Percentiles rank a stretch among this genome's conserved stretches.
Evolutionary conservation across 1,140 invertebrate species (phyloP).

Genomic region (Philotrypesis tridentata): DNA sequence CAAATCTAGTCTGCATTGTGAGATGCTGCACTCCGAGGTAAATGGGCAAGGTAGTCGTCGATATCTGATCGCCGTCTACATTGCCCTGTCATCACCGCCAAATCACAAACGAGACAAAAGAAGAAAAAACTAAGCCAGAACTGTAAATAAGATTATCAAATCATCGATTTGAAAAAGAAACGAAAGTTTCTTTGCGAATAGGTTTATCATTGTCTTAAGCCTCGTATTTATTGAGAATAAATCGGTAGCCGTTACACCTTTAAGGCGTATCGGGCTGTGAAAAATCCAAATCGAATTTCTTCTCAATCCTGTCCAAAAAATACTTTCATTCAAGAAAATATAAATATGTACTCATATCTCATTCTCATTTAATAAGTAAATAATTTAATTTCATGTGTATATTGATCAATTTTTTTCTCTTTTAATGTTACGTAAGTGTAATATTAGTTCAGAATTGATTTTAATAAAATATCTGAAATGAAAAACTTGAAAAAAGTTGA

Average conservation of each 20-base stretch:
- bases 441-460: background rate
- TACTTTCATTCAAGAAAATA: background rate
- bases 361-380: slow-evolving; percentile 5
- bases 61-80: slow-evolving; percentile 47
- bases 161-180: slow-evolving; percentile 55
- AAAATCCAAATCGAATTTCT: slow-evolving; percentile 34
- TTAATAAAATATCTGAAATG: background rate
- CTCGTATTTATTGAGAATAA: slow-evolving; percentile 72
- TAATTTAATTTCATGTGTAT: slow-evolving; percentile 2
- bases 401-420: slow-evolving; percentile 10
- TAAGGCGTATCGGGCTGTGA: slow-evolving; percentile 40
- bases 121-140: slow-evolving; percentile 50
- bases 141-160: slow-evolving; percentile 62
- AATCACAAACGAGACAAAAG: slow-evolving; percentile 56
- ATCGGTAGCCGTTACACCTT: slow-evolving; percentile 54
- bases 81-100: slow-evolving; percentile 35
- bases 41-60: background rate
- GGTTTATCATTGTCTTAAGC: slow-evolving; percentile 59
- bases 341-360: background rate
- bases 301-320: slow-evolving; percentile 30
- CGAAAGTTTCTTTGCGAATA: slow-evolving; percentile 56
- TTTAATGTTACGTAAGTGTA: background rate
- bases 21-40: slow-evolving; percentile 52
- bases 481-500: background rate
- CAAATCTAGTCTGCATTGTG: slow-evolving; percentile 62